phyloP scores from a whole-genome alignment of 2,888 invertebrate species.

The Trachelus tabidus region DNA sequence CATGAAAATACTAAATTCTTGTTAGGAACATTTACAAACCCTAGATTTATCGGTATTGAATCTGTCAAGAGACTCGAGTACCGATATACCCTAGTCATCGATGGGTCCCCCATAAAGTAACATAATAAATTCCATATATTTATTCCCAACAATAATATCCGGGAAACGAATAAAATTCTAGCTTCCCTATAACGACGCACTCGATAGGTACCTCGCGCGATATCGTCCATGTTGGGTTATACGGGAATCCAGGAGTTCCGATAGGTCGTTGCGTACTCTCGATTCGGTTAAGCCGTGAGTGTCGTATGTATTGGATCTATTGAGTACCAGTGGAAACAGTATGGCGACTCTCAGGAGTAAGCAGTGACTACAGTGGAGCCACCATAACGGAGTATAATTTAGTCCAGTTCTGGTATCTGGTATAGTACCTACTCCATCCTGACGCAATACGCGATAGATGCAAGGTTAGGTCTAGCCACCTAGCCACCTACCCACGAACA shows the following conservation, averaged over 20 bases:
- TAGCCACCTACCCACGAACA: not conserved
- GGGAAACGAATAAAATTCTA: not conserved
- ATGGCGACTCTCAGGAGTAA: slow-evolving; percentile 33
- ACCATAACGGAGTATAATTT: slow-evolving; percentile 60
- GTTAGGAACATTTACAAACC: not conserved
- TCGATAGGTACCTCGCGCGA: too few species aligned
- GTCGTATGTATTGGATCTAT: slow-evolving; percentile 49
- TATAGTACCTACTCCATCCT: slow-evolving; percentile 54
- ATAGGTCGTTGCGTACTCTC: slow-evolving; percentile 16
- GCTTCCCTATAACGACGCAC: too few species aligned
- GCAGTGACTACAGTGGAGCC: slow-evolving; percentile 45
- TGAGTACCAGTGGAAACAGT: slow-evolving; percentile 42
- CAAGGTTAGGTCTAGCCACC: slow-evolving; percentile 10
- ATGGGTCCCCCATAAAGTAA: not conserved
- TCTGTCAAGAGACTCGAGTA: not conserved
- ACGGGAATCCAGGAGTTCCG: slow-evolving; percentile 17
- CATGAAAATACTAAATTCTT: not conserved
- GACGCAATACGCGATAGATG: slow-evolving; percentile 46
- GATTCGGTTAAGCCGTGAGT: slow-evolving; percentile 43
- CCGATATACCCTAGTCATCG: not conserved
- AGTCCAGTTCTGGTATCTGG: slow-evolving; percentile 53
- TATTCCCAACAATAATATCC: not conserved
- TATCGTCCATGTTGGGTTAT: slow-evolving; percentile 16
- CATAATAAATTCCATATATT: not conserved
- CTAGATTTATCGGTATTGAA: not conserved